Evolutionary conservation across 2,797 vertebrate species (phyloP).

Genomic region (Xiphorhynchus erythropygius): DNA sequence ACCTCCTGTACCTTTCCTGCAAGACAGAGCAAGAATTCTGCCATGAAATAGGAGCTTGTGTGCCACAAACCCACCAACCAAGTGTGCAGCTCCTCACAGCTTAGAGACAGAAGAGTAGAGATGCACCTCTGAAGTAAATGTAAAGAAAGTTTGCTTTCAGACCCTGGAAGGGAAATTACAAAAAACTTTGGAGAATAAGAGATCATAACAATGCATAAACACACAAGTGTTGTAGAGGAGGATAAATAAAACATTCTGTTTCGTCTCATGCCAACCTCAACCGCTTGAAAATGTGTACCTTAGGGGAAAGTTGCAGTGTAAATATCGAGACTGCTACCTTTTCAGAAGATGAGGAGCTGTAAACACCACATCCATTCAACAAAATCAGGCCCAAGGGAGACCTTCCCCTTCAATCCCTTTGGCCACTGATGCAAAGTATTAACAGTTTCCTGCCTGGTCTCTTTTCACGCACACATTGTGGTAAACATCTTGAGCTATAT

Average conservation of each 20-base stretch:
- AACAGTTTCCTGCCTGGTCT: slow-evolving; percentile 84
- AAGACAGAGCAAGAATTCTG: neutral
- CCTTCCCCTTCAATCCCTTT: slow-evolving; percentile 83
- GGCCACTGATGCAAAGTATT: slow-evolving; percentile 74
- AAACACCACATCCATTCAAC: slow-evolving; percentile 39
- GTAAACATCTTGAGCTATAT: slow-evolving; percentile 80
- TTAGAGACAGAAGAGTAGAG: neutral
- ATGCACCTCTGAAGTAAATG: neutral
- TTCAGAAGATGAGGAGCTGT: slow-evolving; percentile 81
- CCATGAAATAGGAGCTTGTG: neutral
- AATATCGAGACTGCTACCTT: slow-evolving; percentile 74
- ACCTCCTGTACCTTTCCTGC: neutral
- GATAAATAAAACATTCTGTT: neutral
- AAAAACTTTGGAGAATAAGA: neutral
- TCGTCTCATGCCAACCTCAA: neutral
- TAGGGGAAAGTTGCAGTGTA: neutral
- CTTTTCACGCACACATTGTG: slow-evolving; percentile 70
- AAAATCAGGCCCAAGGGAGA: slow-evolving; percentile 72
- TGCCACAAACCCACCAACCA: neutral
- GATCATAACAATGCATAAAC: neutral
- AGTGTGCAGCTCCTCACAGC: neutral
- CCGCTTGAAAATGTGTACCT: neutral
- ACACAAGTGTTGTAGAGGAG: neutral
- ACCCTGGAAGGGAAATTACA: neutral
- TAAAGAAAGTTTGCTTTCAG: neutral